Conservation (phyloP, 2,888 invertebrate genomes). For the Gymnosoma rotundatum region DNA sequence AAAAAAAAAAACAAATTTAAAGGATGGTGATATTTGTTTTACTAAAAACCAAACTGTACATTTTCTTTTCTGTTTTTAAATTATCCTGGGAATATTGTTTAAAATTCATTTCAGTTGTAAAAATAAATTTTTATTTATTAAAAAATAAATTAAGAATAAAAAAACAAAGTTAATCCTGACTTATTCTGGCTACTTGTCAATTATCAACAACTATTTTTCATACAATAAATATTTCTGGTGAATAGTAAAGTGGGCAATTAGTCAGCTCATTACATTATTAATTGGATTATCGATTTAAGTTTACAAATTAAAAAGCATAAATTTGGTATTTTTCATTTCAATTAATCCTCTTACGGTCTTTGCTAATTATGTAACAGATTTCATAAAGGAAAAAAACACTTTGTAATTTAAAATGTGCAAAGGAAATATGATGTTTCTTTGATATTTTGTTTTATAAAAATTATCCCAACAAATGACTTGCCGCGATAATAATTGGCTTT, state of each 20-base stretch:
- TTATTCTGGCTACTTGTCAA: background rate
- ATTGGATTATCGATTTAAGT: constrained; percentile 20
- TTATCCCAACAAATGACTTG: constrained; percentile 2
- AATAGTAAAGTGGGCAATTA: constrained; percentile 7
- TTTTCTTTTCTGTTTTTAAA: no score
- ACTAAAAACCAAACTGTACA: no score
- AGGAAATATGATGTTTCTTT: background rate
- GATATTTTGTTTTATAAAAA: background rate
- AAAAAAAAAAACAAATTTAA: background rate
- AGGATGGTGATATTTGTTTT: background rate
- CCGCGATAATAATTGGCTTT: constrained; percentile 43
- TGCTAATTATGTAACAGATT: constrained; percentile 10
- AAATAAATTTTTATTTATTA: no score
- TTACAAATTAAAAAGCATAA: constrained; percentile 21
- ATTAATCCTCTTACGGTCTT: constrained; percentile 34
- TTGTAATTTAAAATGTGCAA: background rate
- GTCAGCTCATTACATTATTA: constrained; percentile 19
- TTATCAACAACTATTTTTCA: background rate
- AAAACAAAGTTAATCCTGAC: no score
- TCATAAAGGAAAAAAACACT: background rate
- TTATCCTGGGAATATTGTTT: no score
- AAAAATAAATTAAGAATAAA: no score
- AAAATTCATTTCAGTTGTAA: no score
- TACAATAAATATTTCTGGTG: background rate
- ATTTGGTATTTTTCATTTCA: background rate